phyloP scores from a whole-genome alignment of 2,113 vertebrate species.

The Oryzias curvinotus region DNA sequence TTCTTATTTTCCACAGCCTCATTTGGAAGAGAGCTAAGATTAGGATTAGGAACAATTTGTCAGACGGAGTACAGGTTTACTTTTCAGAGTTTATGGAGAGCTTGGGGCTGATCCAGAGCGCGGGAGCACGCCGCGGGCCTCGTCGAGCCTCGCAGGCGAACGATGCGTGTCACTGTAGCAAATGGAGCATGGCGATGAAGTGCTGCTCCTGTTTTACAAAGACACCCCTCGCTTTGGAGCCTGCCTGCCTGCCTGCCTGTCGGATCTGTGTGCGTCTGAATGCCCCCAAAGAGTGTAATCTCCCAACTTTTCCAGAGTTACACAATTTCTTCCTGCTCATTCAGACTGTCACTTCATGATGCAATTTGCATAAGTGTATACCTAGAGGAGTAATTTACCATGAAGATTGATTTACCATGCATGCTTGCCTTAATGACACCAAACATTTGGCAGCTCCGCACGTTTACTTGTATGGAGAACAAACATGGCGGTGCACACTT shows the following conservation, averaged over 20 bases:
- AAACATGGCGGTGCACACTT: conserved; percentile 25
- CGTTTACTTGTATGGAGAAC: neutral
- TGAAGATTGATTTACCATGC: neutral
- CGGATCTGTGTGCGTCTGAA: conserved; percentile 10
- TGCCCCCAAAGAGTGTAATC: neutral
- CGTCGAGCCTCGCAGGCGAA: conserved; percentile 40
- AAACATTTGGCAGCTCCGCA: neutral
- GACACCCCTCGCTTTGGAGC: conserved; percentile 26
- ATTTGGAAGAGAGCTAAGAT: conserved; percentile 10
- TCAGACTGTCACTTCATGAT: neutral
- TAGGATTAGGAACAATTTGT: conserved; percentile 20
- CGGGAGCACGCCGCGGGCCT: conserved; percentile 18
- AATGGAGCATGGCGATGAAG: conserved; percentile 66
- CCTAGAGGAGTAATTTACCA: neutral
- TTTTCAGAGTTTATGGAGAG: conserved; percentile 12
- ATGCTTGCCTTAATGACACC: neutral
- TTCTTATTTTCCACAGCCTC: neutral
- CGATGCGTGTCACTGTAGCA: conserved; percentile 62
- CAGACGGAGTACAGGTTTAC: neutral
- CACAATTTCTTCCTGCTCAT: neutral
- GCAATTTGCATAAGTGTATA: neutral
- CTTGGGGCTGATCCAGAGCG: conserved; percentile 28
- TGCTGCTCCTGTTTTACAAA: conserved; percentile 45
- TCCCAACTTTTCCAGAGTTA: neutral
- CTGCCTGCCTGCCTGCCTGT: conserved; percentile 5